Evolutionary conservation across 2,797 vertebrate species (phyloP).

Genomic region (Fistularia commersonii): DNA sequence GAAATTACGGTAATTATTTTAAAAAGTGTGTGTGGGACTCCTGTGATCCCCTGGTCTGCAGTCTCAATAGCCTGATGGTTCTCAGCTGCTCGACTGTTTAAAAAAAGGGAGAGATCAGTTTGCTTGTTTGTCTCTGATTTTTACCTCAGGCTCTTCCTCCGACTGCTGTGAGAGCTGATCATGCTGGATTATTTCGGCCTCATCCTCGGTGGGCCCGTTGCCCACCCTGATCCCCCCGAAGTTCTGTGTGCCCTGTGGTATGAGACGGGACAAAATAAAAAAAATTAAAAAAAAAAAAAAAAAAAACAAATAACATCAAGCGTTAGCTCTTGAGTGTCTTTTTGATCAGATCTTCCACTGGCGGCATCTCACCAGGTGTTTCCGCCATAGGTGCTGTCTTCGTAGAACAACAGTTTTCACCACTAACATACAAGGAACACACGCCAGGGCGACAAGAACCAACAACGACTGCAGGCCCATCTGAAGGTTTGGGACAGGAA

Average conservation of each 20-base stretch:
- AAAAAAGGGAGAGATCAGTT: constrained; percentile 33
- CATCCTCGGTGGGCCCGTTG: constrained; percentile 95
- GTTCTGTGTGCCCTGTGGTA: constrained; percentile 86
- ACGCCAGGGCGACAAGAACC: constrained; percentile 86
- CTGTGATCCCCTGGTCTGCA: too few relatives aligned
- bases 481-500: constrained; percentile 56
- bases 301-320: too few relatives aligned
- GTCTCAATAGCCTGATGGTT: not conserved
- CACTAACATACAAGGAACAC: constrained; percentile 92
- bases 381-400: constrained; percentile 84
- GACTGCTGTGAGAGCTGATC: constrained; percentile 91
- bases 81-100: not conserved
- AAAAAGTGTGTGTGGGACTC: too few relatives aligned
- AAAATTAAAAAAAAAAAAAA: not conserved
- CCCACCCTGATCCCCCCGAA: constrained; percentile 95
- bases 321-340: too few relatives aligned
- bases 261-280: not conserved
- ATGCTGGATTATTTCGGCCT: constrained; percentile 97
- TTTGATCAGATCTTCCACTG: too few relatives aligned
- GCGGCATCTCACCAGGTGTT: constrained; percentile 79
- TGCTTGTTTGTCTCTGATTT: not conserved
- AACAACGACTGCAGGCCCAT: constrained; percentile 84
- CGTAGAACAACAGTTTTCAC: constrained; percentile 90
- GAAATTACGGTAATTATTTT: too few relatives aligned
- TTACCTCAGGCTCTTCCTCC: constrained; percentile 94